Evolutionary conservation across 2,888 invertebrate species (phyloP), one percentile per base, ranked within the genome.

Genomic region (Sisyra nigra): DNA sequence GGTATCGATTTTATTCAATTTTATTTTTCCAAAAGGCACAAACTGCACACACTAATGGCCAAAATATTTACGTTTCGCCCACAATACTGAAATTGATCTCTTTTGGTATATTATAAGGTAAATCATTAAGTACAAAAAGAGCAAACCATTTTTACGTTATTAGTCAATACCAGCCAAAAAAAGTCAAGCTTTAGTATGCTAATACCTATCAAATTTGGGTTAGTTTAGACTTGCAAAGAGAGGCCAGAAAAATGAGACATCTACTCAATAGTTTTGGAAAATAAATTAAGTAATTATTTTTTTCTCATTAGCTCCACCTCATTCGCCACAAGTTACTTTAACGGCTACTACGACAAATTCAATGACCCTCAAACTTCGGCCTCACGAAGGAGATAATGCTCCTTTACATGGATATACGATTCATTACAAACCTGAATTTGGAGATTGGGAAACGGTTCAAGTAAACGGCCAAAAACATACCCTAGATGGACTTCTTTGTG

Each of bases 341-440:
- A 76, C 78, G 5, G 74, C 80, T n/a, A 78, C 80, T 1, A 82
- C 83, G 2, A 82, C 81, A 2, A 80, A 77, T 55, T 75, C 80
- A 0, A 64, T 84, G 55, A 80, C 81, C 5, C 72, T 83, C 52
- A 79, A 80, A 58, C 60, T 83, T 52, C 74, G 75, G 50, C 75
- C 81, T 3, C 77, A 80, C 52, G 77, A 82, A 40, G 76, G 74
- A 10, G 88, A 88, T 56, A 80, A 78, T 36, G 86, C 88, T 30
- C 87, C 87, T n/a, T 78, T 89, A 49, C 87, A 88, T 53, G 92
- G 93, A 1, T 91, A 91, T 65, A 86, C 86, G 19, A 73, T 94
- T 48, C 86, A 87, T 58, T 91, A 87, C 68, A 92, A 92, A 59
- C 89, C 89, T 44, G 92, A 93, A 62, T 92, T 91, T 56, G 91